Evolutionary conservation across 2,113 vertebrate genomes (phyloP).

Genomic region (Antigone vipio): DNA sequence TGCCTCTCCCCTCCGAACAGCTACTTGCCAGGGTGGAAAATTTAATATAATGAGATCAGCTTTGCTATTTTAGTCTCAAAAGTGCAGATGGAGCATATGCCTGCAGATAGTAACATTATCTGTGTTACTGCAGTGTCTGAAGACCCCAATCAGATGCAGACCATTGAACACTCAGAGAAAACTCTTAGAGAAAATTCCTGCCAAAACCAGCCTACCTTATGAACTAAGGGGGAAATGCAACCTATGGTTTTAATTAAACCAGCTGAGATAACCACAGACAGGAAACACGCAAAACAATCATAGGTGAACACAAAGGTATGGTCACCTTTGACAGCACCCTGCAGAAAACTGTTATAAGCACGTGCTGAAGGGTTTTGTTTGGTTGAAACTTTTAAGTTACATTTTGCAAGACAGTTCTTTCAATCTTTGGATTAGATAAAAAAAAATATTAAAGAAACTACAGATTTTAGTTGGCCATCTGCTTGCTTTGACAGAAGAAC

Average conservation of each 20-base stretch:
- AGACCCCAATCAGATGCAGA: neutral
- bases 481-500: neutral
- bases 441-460: neutral
- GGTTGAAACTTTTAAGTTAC: neutral
- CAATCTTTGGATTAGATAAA: neutral
- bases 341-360: neutral
- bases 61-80: constrained; percentile 12
- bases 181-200: neutral
- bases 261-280: neutral
- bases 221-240: neutral
- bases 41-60: neutral
- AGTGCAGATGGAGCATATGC: neutral
- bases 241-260: neutral
- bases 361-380: neutral
- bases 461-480: neutral
- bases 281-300: neutral
- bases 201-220: neutral
- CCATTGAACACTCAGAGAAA: neutral
- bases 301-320: neutral
- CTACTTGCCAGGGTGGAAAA: neutral
- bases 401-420: neutral
- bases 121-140: neutral
- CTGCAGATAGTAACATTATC: neutral
- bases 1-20: neutral
- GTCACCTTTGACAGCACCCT: neutral